Percentiles rank a stretch among this genome's conserved stretches.
These are phyloP conservation scores for Nesometra sesokonis DNA, from an alignment of 35 echinoderm and acorn worm genomes.

Conservation along the genomic window DNA sequence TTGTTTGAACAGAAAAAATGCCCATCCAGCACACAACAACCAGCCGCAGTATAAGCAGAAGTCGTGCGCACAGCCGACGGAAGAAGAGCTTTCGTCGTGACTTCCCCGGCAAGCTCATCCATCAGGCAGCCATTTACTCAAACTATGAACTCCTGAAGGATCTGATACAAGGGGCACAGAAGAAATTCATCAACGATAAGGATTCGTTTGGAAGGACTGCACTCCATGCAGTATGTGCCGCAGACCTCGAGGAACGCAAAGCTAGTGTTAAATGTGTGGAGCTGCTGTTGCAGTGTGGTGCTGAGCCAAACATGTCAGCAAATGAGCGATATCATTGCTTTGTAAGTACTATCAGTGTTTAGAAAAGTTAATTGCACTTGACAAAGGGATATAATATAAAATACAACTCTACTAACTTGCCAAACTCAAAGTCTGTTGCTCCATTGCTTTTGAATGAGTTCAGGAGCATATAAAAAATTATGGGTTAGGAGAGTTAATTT, in stretches of 20 bases:
- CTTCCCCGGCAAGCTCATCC: not conserved
- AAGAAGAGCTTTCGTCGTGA: not conserved
- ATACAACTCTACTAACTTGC: no score
- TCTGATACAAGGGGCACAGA: constrained; percentile 4
- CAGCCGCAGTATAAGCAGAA: not conserved
- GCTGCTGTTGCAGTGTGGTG: not conserved
- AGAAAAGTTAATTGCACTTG: no score
- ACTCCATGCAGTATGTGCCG: not conserved
- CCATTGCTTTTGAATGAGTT: no score
- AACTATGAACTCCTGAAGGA: constrained; percentile 2
- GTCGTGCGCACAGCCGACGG: not conserved
- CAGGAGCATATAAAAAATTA: no score
- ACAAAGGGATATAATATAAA: no score
- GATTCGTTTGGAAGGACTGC: constrained; percentile 16
- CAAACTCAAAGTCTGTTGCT: no score
- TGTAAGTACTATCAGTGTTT: not conserved
- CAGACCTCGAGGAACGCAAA: not conserved
- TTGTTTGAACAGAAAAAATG: not conserved
- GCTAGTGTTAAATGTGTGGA: not conserved
- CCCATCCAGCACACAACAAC: not conserved
- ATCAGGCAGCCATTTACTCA: not conserved
- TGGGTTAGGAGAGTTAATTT: no score
- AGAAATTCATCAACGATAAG: not conserved
- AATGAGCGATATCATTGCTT: not conserved
- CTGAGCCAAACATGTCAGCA: not conserved